Evolutionary conservation across 1,140 invertebrate species (phyloP).

Genomic region (Tenebrio molitor): DNA sequence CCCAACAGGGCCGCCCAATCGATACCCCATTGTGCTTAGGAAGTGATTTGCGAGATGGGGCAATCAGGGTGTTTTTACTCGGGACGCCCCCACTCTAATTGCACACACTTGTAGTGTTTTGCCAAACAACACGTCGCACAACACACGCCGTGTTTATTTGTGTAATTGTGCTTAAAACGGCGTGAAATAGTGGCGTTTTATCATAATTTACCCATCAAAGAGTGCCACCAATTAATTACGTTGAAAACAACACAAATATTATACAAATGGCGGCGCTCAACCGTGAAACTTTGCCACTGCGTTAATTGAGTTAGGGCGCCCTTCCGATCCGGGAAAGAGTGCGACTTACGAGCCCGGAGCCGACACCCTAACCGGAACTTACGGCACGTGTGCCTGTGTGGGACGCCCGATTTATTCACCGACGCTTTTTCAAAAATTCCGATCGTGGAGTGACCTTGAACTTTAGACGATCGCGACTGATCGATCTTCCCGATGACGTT

Average conservation of each 20-base stretch:
- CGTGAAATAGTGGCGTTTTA: conserved; percentile 34
- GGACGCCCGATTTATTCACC: background rate
- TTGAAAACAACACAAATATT: conserved; percentile 17
- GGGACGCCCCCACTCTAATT: too few species aligned
- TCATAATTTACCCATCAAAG: conserved; percentile 39
- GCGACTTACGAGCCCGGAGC: background rate
- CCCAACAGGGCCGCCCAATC: background rate
- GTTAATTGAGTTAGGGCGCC: conserved; percentile 15
- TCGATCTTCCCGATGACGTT: conserved; percentile 8
- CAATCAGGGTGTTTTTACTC: background rate
- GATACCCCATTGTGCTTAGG: background rate
- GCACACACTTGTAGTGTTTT: too few species aligned
- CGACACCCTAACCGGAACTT: background rate
- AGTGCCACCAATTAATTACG: conserved; percentile 22
- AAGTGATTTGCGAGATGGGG: background rate
- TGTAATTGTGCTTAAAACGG: conserved; percentile 36
- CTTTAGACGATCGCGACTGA: background rate
- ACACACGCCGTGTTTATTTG: conserved; percentile 30
- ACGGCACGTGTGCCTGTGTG: conserved; percentile 10
- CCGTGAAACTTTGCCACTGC: background rate
- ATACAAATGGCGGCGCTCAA: conserved; percentile 15
- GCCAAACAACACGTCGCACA: conserved; percentile 20
- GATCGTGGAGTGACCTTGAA: background rate
- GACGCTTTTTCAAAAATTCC: background rate
- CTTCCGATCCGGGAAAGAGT: background rate